Evolutionary conservation across 2,888 invertebrate species (phyloP), one percentile per base, ranked within the genome.

Genomic region (Volucella zonaria): DNA sequence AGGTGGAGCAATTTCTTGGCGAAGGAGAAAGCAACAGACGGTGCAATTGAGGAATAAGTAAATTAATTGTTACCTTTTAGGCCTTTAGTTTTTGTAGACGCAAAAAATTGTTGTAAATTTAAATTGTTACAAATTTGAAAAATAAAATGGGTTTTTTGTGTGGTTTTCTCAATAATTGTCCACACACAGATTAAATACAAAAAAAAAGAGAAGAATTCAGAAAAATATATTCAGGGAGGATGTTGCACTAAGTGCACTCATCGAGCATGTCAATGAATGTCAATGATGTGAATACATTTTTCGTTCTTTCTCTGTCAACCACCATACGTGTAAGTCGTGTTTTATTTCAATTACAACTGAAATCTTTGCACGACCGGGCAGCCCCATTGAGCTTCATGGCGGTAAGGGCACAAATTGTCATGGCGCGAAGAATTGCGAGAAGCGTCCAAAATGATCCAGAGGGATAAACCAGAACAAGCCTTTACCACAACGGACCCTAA

Each of bases 1-100:
- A 47, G 64, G 71, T 12, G 66, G 56, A 38, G 52, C 61, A 15
- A 74, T 80, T 31, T 66, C 67, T 49, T 75, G 75, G 66, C 47
- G 49, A 47, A 66, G 45, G 18, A 52, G 38, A 14, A 74, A 64
- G 42, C 74, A 74, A 45, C 47, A 43, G 40, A 45, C 43, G 8
- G 49, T 75, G 31, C 31, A 64, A 2, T 51, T 56, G 61, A 12
- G 18, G n/a, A n/a, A n/a, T n/a, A n/a, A n/a, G n/a, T n/a, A n/a
- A n/a, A n/a, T n/a, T n/a, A n/a, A n/a, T n/a, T n/a, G n/a, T n/a
- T n/a, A n/a, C n/a, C n/a, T n/a, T n/a, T n/a, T n/a, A n/a, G n/a
- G n/a, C n/a, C n/a, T n/a, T n/a, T n/a, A n/a, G n/a, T n/a, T n/a
- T 75, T 43, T 45, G 31, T 54, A 64, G 12, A 64, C 54, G 23